Base-by-base conservation (phyloP, 1,140 invertebrate species). In the Cotesia vestalis region DNA sequence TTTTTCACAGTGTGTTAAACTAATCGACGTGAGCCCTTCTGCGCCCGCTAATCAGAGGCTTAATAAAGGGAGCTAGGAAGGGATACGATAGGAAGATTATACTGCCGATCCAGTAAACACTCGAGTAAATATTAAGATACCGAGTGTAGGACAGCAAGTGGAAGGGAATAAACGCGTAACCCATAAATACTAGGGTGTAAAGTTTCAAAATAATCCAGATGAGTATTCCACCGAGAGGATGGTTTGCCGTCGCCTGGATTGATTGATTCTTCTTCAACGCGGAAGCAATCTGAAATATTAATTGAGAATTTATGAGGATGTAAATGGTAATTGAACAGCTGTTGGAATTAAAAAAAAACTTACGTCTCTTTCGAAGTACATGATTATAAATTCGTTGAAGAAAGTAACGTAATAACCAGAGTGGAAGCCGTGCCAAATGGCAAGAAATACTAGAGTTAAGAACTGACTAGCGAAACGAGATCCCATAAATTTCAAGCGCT, bases 391-490 rank as follows among this genome's bases (percentile, higher is more conserved):
- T 82, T 99, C 97, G 83, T 96, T 92, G 53, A 95, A 91, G 86
- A 99, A 99, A 59, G 92, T 93, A 75, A 95, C 88, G 80, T 97
- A 98, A 79, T 99, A 99, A 3, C 96, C 96, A 9, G 91, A 91
- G 77, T 96, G 93, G 53, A 95, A 90, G 12, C 97, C 97, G 83
- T 99, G 96, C 97, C 97, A 99, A 0, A 98, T 73, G 0, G 97
- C 95, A 8, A 99, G 89, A 85, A 98, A 98, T 0, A 91, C 55
- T 14, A 99, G 86, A 0, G 96, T 94, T 0, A 90, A 88, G 2
- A 90, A 83, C 84, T 98, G 96, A 68, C 96, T 98, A 4, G 94
- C 84, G n/a, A 92, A 87, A 38, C 92, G 91, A 82, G 94, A 97
- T 20, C 94, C 93, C 1, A 99, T 86, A 84, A 98, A 98, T 80